A percentile compares a stretch with the other conserved stretches of the same genome.
These are phyloP conservation scores for Meles meles DNA, from an alignment of 2,113 vertebrate genomes.

Conservation along the genomic window DNA sequence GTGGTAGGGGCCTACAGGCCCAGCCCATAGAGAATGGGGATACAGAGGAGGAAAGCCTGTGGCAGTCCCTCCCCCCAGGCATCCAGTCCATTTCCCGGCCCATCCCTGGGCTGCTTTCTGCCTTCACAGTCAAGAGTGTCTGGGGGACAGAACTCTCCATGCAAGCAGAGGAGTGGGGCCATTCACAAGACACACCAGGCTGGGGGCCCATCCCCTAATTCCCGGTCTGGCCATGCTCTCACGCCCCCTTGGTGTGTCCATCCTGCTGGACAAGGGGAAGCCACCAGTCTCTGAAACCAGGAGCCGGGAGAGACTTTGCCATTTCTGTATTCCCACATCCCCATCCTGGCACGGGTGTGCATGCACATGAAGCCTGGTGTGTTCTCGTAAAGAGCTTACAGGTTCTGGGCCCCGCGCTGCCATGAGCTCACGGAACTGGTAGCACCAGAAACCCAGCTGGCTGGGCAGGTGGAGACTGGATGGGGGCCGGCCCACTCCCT, in stretches of 20 bases:
- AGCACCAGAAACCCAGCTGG: background rate
- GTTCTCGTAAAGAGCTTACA: constrained; percentile 10
- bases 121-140: background rate
- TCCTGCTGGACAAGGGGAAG: rapidly evolving
- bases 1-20: background rate
- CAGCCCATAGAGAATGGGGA: background rate
- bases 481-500: background rate
- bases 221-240: background rate
- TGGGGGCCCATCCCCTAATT: rapidly evolving
- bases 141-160: background rate
- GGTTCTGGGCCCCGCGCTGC: background rate
- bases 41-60: background rate
- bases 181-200: rapidly evolving
- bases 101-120: rapidly evolving
- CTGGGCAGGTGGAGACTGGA: constrained; percentile 61
- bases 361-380: background rate
- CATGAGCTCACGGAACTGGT: constrained; percentile 62
- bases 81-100: no score
- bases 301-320: rapidly evolving
- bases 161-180: no score
- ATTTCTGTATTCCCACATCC: rapidly evolving
- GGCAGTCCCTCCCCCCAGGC: background rate
- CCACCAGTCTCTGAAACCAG: background rate
- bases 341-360: rapidly evolving
- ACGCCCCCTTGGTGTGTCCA: rapidly evolving